These are phyloP conservation scores for Oikopleura albicans DNA, from an alignment of 23 tunicate genomes.

Conservation along the genomic window DNA sequence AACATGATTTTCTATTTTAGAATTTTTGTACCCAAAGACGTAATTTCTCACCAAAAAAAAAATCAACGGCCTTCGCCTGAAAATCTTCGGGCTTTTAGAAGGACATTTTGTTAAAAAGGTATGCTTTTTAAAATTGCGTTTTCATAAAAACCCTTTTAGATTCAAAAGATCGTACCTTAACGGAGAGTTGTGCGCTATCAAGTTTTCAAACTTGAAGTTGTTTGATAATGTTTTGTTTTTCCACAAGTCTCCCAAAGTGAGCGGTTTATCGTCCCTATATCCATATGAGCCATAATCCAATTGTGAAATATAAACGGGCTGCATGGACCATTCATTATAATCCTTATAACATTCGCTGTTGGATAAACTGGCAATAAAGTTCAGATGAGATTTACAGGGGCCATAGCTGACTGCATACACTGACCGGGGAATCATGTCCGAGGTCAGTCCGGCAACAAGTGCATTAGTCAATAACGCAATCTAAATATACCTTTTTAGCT, in stretches of 20 bases:
- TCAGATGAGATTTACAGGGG: not conserved
- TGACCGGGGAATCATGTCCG: constrained; percentile 28
- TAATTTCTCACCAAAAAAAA: no score
- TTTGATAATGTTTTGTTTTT: no score
- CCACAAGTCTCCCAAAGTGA: not conserved
- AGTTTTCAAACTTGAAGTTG: no score
- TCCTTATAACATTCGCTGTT: not conserved
- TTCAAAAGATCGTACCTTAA: no score
- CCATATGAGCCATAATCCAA: not conserved
- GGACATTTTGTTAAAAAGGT: no score
- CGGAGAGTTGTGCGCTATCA: no score
- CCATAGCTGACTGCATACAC: constrained; percentile 25
- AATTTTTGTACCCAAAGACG: no score
- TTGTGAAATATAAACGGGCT: not conserved
- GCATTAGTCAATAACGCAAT: constrained; percentile 41
- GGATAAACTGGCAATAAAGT: not conserved
- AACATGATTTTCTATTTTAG: no score
- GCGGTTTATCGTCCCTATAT: not conserved
- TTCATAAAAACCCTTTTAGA: no score
- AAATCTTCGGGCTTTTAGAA: no score
- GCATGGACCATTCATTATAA: not conserved
- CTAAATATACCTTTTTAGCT: constrained; percentile 18
- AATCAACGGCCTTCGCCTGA: no score
- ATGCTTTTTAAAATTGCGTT: no score
- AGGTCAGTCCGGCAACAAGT: constrained; percentile 29